phyloP scores from a whole-genome alignment of 2,113 vertebrate genomes.

The Sciurus niger region DNA sequence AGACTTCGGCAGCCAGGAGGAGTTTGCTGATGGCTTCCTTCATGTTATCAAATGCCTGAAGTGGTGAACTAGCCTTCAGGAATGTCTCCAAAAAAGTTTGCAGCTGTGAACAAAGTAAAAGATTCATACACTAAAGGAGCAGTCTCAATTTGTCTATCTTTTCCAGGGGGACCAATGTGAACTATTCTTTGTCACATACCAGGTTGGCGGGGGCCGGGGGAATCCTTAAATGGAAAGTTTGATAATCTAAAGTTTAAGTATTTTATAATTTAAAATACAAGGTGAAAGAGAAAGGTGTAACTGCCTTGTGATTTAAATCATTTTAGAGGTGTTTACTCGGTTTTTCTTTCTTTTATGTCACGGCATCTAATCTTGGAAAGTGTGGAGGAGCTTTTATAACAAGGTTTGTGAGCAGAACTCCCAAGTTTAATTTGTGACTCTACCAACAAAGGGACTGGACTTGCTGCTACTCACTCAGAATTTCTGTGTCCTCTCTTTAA shows the following conservation, averaged over 20 bases:
- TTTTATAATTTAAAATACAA: conserved; percentile 1
- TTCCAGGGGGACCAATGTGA: neutral
- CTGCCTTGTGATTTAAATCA: neutral
- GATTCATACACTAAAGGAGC: conserved; percentile 6
- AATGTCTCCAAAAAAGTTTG: conserved; percentile 92
- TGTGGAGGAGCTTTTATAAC: too few relatives aligned
- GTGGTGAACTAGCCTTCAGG: conserved; percentile 88
- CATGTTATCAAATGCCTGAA: conserved; percentile 90
- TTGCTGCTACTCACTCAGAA: neutral
- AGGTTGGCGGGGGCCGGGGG: neutral
- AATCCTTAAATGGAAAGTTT: neutral
- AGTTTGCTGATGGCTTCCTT: conserved; percentile 92
- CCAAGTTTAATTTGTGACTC: neutral
- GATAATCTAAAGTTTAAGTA: neutral
- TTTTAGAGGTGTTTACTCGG: neutral
- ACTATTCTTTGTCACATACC: neutral
- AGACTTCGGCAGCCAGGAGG: conserved; percentile 89
- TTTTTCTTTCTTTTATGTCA: neutral
- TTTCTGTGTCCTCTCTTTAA: conserved; percentile 9
- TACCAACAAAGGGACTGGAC: neutral
- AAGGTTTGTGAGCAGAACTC: neutral
- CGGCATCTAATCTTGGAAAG: neutral
- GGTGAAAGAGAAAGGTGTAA: neutral
- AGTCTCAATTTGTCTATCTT: neutral
- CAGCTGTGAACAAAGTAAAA: conserved; percentile 89